Evolutionary conservation across 1,140 invertebrate genomes (phyloP).

Genomic region (Reticulitermes speratus): DNA sequence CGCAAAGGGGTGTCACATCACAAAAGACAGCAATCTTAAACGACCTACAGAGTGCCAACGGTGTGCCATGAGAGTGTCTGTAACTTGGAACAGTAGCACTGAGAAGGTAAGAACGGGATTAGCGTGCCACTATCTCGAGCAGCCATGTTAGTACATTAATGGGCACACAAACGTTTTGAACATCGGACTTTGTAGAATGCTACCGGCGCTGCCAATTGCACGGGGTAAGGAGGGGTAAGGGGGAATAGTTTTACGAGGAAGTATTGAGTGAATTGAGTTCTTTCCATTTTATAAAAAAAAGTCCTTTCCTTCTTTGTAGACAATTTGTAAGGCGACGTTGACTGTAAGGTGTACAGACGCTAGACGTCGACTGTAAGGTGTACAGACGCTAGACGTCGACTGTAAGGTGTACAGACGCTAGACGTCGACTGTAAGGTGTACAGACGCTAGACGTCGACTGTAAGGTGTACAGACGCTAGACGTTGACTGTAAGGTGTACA

Average conservation of each 20-base stretch:
- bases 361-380: background rate
- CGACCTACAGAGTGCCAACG: no score
- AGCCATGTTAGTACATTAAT: no score
- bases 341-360: background rate
- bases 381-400: no score
- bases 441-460: background rate
- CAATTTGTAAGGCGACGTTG: background rate
- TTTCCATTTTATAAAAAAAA: background rate
- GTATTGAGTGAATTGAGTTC: background rate
- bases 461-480: no score
- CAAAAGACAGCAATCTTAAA: no score
- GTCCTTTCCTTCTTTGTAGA: background rate
- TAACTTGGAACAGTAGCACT: no score
- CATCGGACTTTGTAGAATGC: background rate
- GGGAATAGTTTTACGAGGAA: background rate
- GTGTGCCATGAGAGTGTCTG: no score
- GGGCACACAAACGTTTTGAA: background rate
- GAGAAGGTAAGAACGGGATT: no score
- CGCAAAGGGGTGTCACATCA: no score
- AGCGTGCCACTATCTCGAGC: no score
- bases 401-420: no score
- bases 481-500: background rate
- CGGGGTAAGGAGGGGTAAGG: background rate
- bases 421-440: background rate
- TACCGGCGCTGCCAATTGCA: background rate